A percentile compares a stretch with the other conserved stretches of the same genome.
These are phyloP conservation scores for Cardinalis cardinalis DNA, from an alignment of 2,113 vertebrate genomes.

Conservation along the genomic window DNA sequence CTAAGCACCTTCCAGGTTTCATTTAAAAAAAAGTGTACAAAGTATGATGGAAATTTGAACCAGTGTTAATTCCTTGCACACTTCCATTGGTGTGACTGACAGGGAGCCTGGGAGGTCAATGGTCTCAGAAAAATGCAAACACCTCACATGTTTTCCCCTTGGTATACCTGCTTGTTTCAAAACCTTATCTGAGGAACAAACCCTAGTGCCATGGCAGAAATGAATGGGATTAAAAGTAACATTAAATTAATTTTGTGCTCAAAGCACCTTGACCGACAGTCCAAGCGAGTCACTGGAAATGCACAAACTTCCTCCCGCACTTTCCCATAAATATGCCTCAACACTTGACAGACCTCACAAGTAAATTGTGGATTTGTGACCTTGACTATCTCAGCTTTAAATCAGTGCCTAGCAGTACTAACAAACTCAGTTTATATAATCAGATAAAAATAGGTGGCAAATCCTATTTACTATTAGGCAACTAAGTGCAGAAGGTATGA, in stretches of 20 bases:
- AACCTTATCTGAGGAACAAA: conserved; percentile 23
- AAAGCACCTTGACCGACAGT: background rate
- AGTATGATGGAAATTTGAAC: background rate
- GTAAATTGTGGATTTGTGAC: conserved; percentile 28
- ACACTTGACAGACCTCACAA: background rate
- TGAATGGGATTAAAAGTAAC: conserved; percentile 14
- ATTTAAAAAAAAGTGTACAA: background rate
- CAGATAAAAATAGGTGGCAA: conserved; percentile 42
- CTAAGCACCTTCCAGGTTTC: background rate
- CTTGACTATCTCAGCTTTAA: conserved; percentile 45
- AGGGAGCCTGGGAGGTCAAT: background rate
- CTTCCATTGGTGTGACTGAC: background rate
- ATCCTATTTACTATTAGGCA: conserved; percentile 18
- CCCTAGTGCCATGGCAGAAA: background rate
- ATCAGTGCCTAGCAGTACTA: conserved; percentile 32
- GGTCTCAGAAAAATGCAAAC: background rate
- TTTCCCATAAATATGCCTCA: conserved; percentile 36
- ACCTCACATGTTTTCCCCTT: background rate
- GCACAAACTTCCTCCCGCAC: conserved; percentile 12
- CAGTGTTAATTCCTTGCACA: background rate
- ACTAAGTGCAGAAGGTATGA: background rate
- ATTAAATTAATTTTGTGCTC: conserved; percentile 5
- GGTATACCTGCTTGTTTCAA: background rate
- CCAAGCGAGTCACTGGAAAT: background rate
- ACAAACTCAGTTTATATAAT: background rate